Conservation (phyloP, 2,797 vertebrate genomes). For the Orientallactaga sibirica region DNA sequence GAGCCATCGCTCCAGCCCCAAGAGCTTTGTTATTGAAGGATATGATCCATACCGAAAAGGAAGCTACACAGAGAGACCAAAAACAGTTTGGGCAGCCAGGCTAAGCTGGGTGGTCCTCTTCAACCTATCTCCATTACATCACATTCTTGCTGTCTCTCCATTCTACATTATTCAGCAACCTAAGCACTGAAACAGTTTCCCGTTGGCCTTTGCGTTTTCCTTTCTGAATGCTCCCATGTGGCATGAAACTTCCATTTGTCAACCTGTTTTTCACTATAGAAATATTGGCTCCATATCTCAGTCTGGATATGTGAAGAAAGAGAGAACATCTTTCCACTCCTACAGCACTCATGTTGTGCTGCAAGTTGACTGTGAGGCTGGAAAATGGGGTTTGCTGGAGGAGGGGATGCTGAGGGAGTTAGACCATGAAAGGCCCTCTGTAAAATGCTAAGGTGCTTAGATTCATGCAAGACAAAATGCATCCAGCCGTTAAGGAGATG, state of each 20-base stretch:
- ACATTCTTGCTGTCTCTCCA: too few species aligned
- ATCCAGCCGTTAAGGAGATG: neutral
- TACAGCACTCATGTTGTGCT: neutral
- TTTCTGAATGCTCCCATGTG: neutral
- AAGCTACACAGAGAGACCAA: neutral
- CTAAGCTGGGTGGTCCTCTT: neutral
- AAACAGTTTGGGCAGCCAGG: neutral
- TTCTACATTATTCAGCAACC: neutral
- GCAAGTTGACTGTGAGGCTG: neutral
- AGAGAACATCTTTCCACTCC: neutral
- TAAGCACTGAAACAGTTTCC: neutral
- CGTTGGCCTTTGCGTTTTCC: neutral
- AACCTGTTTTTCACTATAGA: neutral
- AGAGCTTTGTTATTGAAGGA: neutral
- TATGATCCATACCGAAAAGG: neutral
- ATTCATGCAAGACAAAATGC: neutral
- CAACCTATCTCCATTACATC: neutral
- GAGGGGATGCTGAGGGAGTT: neutral
- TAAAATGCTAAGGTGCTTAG: neutral
- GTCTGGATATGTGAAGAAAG: neutral
- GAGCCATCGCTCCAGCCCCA: too few species aligned
- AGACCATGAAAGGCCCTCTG: neutral
- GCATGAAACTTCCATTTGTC: neutral
- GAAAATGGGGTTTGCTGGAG: neutral
- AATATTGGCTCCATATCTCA: neutral